Evolutionary conservation across 2,797 vertebrate species (phyloP).

Genomic region (Menidia menidia): DNA sequence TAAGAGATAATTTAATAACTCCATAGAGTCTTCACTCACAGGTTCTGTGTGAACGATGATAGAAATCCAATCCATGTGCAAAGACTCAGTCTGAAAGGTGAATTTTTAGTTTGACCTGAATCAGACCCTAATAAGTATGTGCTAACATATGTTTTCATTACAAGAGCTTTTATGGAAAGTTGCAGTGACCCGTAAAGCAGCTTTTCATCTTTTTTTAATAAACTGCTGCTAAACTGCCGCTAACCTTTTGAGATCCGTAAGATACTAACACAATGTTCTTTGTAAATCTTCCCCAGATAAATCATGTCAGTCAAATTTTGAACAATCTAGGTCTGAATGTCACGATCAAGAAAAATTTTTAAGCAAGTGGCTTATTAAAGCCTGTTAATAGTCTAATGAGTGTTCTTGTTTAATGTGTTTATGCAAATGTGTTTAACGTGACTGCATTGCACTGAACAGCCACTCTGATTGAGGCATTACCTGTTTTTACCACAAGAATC

Average conservation of each 20-base stretch:
- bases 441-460: not conserved
- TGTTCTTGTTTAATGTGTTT: not conserved
- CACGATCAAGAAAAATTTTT: constrained; percentile 1
- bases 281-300: constrained; percentile 7
- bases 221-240: constrained; percentile 11
- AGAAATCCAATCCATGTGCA: not conserved
- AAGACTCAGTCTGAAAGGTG: not conserved
- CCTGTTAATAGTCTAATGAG: constrained; percentile 47
- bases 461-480: constrained; percentile 9
- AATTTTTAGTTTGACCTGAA: not conserved
- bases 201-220: constrained; percentile 28
- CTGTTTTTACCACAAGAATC: constrained; percentile 2
- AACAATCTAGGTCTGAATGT: constrained; percentile 10
- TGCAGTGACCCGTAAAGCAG: constrained; percentile 24
- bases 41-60: not conserved
- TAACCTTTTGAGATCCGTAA: not conserved
- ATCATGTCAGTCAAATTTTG: not conserved
- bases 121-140: not conserved
- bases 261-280: constrained; percentile 7
- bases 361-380: constrained; percentile 38
- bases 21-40: not conserved
- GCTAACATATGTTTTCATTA: constrained; percentile 8
- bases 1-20: not conserved
- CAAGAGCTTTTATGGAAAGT: constrained; percentile 6
- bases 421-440: no score